Conservation (phyloP, 2,888 invertebrate genomes). For the Drosophila neoperkinsi region DNA sequence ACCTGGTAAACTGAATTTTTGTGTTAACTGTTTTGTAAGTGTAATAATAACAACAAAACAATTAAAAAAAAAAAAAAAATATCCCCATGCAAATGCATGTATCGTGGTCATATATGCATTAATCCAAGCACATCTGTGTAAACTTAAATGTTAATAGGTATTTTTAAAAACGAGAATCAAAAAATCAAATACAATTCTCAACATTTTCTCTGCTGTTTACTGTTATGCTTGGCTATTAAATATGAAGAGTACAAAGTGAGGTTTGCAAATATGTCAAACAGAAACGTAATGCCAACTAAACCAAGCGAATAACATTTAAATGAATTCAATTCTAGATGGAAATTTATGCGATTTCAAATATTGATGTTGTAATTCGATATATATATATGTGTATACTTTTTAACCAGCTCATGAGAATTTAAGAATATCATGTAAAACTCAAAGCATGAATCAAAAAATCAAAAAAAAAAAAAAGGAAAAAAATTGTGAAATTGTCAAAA, state of each 20-base stretch:
- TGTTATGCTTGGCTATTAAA: conserved; percentile 33
- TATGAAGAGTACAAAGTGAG: conserved; percentile 48
- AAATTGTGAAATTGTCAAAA: conserved; percentile 30
- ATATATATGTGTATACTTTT: conserved; percentile 16
- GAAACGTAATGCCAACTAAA: conserved; percentile 34
- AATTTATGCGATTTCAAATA: conserved; percentile 18
- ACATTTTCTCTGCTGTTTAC: conserved; percentile 16
- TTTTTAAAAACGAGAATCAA: conserved; percentile 45
- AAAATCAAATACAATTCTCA: conserved; percentile 32
- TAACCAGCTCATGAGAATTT: conserved; percentile 48
- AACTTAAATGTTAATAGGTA: conserved; percentile 47
- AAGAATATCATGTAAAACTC: conserved; percentile 30
- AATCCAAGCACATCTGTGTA: conserved; percentile 36
- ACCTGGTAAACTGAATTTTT: conserved; percentile 56
- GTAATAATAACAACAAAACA: conserved; percentile 31
- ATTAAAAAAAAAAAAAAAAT: background rate
- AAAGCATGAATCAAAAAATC: conserved; percentile 23
- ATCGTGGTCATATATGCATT: conserved; percentile 12
- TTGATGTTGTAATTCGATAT: conserved; percentile 28
- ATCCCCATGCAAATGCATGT: conserved; percentile 17
- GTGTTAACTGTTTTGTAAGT: conserved; percentile 68
- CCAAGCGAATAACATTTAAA: conserved; percentile 24
- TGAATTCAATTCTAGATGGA: conserved; percentile 22
- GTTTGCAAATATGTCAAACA: conserved; percentile 21
- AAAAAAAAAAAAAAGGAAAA: background rate